Conservation (phyloP, 2,113 vertebrate genomes). For the Tragulus kanchil region DNA sequence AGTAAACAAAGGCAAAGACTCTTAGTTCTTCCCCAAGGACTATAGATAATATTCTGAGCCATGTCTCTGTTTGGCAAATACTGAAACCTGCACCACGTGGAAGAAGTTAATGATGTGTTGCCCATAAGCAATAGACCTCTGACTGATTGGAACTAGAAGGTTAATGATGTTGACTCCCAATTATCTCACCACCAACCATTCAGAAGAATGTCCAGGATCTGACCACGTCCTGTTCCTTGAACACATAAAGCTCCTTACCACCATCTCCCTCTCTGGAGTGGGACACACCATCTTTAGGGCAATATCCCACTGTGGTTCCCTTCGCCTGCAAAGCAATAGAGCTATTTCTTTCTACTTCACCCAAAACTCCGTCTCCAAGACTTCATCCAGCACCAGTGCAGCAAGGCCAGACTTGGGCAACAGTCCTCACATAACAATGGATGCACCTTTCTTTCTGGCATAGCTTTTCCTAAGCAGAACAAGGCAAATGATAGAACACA, state of each 20-base stretch:
- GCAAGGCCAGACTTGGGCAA: not conserved
- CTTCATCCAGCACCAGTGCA: not conserved
- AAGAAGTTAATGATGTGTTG: not conserved
- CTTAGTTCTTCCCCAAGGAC: not conserved
- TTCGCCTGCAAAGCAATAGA: not conserved
- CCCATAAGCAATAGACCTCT: not conserved
- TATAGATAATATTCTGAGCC: not conserved
- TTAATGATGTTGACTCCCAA: not conserved
- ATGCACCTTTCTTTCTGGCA: fast-evolving
- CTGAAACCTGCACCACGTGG: not conserved
- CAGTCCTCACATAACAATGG: not conserved
- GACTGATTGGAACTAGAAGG: not conserved
- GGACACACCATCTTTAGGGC: not conserved
- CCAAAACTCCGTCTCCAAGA: not conserved
- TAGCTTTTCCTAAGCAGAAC: not conserved
- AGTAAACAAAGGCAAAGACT: not conserved
- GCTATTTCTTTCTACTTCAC: not conserved
- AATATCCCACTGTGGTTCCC: not conserved
- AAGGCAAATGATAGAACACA: too few species aligned
- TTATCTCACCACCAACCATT: not conserved
- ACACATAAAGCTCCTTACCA: not conserved
- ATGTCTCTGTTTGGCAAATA: not conserved
- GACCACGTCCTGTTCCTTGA: not conserved
- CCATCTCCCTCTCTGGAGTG: not conserved
- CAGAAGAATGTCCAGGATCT: not conserved